Conservation (phyloP, 2,113 vertebrate genomes). For the Cromileptes altivelis region DNA sequence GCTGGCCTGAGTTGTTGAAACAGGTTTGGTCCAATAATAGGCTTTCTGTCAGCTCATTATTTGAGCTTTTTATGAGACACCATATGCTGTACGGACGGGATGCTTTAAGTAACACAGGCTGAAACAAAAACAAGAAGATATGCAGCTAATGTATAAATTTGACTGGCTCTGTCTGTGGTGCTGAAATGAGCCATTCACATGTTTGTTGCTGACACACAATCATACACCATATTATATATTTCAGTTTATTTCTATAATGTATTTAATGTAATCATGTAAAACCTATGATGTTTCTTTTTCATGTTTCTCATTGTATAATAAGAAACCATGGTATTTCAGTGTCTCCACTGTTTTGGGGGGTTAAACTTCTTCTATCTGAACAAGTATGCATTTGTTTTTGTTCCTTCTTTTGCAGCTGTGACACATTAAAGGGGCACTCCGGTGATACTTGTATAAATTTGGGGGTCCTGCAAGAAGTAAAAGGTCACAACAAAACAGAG, state of each 20-base stretch:
- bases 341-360: not conserved
- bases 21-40: constrained; percentile 48
- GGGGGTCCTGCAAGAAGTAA: too few relatives aligned
- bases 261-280: not conserved
- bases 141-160: constrained; percentile 5
- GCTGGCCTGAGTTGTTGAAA: constrained; percentile 35
- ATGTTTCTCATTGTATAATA: not conserved
- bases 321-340: not conserved
- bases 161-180: constrained; percentile 60
- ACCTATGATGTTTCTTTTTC: not conserved
- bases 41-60: constrained; percentile 26
- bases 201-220: not conserved
- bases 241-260: not conserved
- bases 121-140: not conserved
- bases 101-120: constrained; percentile 12
- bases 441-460: not conserved
- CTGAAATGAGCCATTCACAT: constrained; percentile 43
- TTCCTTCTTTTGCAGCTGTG: not conserved
- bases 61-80: constrained; percentile 28
- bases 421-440: not conserved
- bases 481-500: too few relatives aligned
- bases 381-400: not conserved
- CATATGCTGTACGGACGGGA: constrained; percentile 37
- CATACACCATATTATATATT: not conserved
- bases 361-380: not conserved